Percentiles rank a stretch among this genome's conserved stretches.
Evolutionary conservation across 2,888 invertebrate genomes (phyloP).

Genomic region (Drosophila fulvimacula): DNA sequence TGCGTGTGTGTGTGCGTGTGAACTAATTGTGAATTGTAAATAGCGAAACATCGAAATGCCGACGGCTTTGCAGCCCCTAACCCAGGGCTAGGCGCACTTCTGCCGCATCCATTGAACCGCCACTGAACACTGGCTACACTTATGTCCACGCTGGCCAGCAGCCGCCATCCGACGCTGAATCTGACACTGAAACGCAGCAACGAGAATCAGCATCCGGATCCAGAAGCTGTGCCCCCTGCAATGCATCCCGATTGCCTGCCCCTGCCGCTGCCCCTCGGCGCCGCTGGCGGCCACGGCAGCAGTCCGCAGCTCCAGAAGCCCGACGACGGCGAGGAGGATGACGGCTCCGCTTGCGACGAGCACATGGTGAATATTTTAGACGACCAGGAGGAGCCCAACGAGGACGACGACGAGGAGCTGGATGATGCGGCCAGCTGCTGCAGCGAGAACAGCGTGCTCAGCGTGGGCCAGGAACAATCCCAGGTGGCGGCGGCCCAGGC

Average conservation of each 20-base stretch:
- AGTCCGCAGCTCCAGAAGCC: slow-evolving; percentile 76
- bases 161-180: slow-evolving; percentile 70
- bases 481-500: slow-evolving; percentile 69
- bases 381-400: slow-evolving; percentile 43
- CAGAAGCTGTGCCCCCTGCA: slow-evolving; percentile 26
- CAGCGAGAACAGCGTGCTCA: slow-evolving; percentile 92
- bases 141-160: slow-evolving; percentile 80
- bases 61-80: slow-evolving; percentile 42
- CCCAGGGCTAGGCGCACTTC: slow-evolving; percentile 8
- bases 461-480: slow-evolving; percentile 90
- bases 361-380: slow-evolving; percentile 55
- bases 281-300: slow-evolving; percentile 71
- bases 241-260: slow-evolving; percentile 84
- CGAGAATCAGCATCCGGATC: slow-evolving; percentile 22
- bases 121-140: slow-evolving; percentile 40
- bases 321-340: slow-evolving; percentile 50
- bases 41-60: slow-evolving; percentile 42
- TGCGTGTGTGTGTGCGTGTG: slow-evolving; percentile 27
- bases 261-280: slow-evolving; percentile 76
- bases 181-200: slow-evolving; percentile 47
- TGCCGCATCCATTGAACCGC: slow-evolving; percentile 7
- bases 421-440: slow-evolving; percentile 88
- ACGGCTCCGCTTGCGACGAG: slow-evolving; percentile 53
- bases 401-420: slow-evolving; percentile 64
- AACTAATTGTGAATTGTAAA: slow-evolving; percentile 40